Percentiles rank a stretch among this genome's conserved stretches.
phyloP scores from a whole-genome alignment of 1,140 invertebrate genomes.

The Neodiprion virginianus region DNA sequence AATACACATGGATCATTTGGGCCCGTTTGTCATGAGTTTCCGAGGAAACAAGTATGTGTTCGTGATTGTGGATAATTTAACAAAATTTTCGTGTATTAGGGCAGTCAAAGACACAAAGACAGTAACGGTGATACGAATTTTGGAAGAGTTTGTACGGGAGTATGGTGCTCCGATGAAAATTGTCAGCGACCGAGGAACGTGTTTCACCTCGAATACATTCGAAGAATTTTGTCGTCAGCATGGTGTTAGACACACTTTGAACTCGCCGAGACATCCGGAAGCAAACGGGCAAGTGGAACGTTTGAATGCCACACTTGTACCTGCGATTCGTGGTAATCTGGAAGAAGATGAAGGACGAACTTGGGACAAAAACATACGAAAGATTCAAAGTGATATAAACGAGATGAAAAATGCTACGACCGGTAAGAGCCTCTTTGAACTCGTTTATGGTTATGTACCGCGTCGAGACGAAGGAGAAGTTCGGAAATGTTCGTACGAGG shows the following conservation, averaged over 20 bases:
- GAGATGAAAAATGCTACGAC: constrained; percentile 14
- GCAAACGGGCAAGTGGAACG: constrained; percentile 18
- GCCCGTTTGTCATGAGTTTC: constrained; percentile 16
- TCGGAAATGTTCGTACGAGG: background rate
- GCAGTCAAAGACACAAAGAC: constrained; percentile 12
- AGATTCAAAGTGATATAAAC: constrained; percentile 22
- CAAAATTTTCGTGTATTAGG: constrained; percentile 11
- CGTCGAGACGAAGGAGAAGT: constrained; percentile 14
- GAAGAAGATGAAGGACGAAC: constrained; percentile 7
- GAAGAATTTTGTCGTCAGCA: constrained; percentile 18
- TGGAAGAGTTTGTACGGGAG: constrained; percentile 14
- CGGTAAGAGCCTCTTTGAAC: constrained; percentile 20
- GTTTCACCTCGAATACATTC: constrained; percentile 25
- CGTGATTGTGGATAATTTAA: constrained; percentile 21
- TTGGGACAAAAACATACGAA: constrained; percentile 14
- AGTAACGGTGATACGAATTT: background rate
- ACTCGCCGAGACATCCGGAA: constrained; percentile 13
- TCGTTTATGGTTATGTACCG: constrained; percentile 17
- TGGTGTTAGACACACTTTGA: constrained; percentile 14
- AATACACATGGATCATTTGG: constrained; percentile 22
- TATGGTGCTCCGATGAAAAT: constrained; percentile 19
- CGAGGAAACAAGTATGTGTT: constrained; percentile 19
- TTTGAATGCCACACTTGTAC: constrained; percentile 18
- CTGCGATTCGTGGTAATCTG: constrained; percentile 11
- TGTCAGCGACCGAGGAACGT: constrained; percentile 20